These are phyloP conservation scores for Elachura formosa DNA, from an alignment of 2,113 vertebrate species.

Conservation along the genomic window DNA sequence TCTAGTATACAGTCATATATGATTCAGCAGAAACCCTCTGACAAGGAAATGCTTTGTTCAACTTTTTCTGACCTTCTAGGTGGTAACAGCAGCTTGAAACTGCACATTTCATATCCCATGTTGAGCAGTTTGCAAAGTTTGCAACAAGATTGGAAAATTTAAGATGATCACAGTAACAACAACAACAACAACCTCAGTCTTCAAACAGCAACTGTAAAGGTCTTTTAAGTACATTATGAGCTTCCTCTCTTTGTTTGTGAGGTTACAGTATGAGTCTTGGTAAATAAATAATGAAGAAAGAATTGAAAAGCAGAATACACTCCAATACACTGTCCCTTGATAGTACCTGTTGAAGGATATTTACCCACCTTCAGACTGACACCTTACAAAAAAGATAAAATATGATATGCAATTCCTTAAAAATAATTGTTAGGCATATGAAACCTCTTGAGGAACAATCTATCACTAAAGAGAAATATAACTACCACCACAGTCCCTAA, in stretches of 20 bases:
- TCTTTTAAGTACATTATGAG: background rate
- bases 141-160: background rate
- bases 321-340: background rate
- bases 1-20: background rate
- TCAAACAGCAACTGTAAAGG: background rate
- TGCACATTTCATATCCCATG: accelerated
- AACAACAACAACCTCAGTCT: background rate
- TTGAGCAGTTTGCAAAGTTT: background rate
- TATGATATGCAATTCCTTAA: background rate
- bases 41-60: background rate
- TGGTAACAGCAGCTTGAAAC: background rate
- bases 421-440: background rate
- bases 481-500: background rate
- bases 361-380: background rate
- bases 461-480: background rate
- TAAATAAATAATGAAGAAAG: background rate
- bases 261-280: background rate
- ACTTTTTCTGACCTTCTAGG: background rate
- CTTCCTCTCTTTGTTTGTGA: background rate
- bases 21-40: background rate
- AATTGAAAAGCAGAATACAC: background rate
- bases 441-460: background rate
- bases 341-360: background rate
- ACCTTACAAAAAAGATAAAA: background rate
- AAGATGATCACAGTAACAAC: background rate